These are phyloP conservation scores for Ceratina australensis DNA, from an alignment of 1,140 invertebrate species.

Conservation along the genomic window DNA sequence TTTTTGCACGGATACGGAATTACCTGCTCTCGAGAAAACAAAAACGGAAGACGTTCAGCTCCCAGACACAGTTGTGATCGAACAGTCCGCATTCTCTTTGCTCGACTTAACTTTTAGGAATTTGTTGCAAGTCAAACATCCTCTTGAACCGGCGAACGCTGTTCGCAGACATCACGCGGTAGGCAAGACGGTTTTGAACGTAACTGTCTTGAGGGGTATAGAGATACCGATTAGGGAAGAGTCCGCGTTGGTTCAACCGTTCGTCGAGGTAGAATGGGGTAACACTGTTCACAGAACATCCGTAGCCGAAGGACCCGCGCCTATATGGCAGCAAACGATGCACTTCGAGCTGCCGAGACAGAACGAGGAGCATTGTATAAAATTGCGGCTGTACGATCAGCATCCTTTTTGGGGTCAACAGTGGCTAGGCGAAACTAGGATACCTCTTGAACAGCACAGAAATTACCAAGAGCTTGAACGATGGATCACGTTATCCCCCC, in stretches of 20 bases:
- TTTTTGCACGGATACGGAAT: slow-evolving; percentile 37
- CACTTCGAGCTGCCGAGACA: slow-evolving; percentile 71
- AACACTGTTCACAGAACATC: slow-evolving; percentile 64
- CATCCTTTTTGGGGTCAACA: slow-evolving; percentile 77
- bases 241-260: slow-evolving; percentile 72
- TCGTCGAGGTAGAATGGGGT: slow-evolving; percentile 76
- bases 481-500: slow-evolving; percentile 73
- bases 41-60: slow-evolving; percentile 40
- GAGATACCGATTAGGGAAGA: slow-evolving; percentile 77
- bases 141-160: slow-evolving; percentile 57
- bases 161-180: slow-evolving; percentile 52
- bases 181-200: slow-evolving; percentile 68
- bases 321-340: slow-evolving; percentile 76
- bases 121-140: slow-evolving; percentile 68
- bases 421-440: slow-evolving; percentile 74
- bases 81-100: slow-evolving; percentile 71
- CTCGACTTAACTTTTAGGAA: slow-evolving; percentile 67
- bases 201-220: slow-evolving; percentile 73
- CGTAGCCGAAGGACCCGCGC: slow-evolving; percentile 72
- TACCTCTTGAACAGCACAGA: slow-evolving; percentile 72
- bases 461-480: slow-evolving; percentile 75
- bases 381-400: slow-evolving; percentile 74
- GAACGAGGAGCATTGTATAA: slow-evolving; percentile 67
- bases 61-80: slow-evolving; percentile 68
- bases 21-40: slow-evolving; percentile 12